Conservation (phyloP, 2,888 invertebrate species). For the Drosophila koepferae region DNA sequence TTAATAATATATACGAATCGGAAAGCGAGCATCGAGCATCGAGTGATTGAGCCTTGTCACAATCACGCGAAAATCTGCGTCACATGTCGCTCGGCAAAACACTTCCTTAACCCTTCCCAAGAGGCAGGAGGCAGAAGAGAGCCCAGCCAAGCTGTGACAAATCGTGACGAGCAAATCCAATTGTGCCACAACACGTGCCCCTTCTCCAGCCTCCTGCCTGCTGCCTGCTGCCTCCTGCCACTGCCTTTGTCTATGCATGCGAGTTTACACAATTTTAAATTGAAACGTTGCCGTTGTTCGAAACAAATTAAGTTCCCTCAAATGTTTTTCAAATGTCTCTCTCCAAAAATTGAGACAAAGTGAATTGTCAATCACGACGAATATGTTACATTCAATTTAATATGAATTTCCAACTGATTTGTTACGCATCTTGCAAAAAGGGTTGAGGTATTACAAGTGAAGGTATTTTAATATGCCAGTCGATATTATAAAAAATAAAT, state of each 20-base stretch:
- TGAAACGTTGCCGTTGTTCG: constrained; percentile 73
- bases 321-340: constrained; percentile 69
- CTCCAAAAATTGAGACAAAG: constrained; percentile 67
- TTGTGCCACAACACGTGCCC: constrained; percentile 50
- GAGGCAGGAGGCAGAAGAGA: constrained; percentile 25
- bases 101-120: constrained; percentile 69
- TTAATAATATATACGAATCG: constrained; percentile 67
- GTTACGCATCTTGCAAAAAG: constrained; percentile 48
- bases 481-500: neutral
- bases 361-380: constrained; percentile 78
- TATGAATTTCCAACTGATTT: constrained; percentile 48
- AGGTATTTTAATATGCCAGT: neutral
- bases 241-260: constrained; percentile 59
- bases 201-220: constrained; percentile 37
- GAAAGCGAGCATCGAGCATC: constrained; percentile 29
- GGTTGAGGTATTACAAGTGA: constrained; percentile 1
- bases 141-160: constrained; percentile 70
- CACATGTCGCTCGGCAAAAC: constrained; percentile 62
- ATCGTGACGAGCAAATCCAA: constrained; percentile 76
- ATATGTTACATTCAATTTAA: constrained; percentile 46
- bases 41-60: constrained; percentile 69
- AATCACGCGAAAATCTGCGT: constrained; percentile 73
- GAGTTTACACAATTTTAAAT: constrained; percentile 78
- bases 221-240: constrained; percentile 18
- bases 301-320: constrained; percentile 75